Evolutionary conservation across 1,140 invertebrate genomes (phyloP).

Genomic region (Drosophila hydei): DNA sequence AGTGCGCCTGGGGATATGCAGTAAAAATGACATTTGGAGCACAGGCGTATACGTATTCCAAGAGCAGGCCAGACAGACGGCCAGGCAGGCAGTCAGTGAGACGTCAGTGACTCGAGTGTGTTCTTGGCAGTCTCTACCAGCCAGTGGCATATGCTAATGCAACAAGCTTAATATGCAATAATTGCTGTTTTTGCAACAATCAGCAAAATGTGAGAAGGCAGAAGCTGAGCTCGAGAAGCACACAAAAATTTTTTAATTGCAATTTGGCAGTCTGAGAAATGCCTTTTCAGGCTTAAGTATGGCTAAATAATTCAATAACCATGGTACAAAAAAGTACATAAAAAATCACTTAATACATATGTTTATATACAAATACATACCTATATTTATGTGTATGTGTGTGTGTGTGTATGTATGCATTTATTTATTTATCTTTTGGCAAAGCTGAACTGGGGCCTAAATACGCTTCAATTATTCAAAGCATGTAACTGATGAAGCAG

Average conservation of each 20-base stretch:
- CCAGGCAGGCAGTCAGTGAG: slow-evolving; percentile 10
- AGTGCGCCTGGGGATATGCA: slow-evolving; percentile 76
- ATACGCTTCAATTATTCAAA: slow-evolving; percentile 83
- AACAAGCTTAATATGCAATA: slow-evolving; percentile 59
- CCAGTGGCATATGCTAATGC: slow-evolving; percentile 54
- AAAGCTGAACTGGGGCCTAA: slow-evolving; percentile 44
- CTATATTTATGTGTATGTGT: background rate
- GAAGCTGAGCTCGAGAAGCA: background rate
- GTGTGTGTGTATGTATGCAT: background rate
- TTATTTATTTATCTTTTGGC: background rate
- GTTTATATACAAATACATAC: background rate
- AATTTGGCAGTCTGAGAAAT: slow-evolving; percentile 10
- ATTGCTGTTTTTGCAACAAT: slow-evolving; percentile 61
- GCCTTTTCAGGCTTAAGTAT: slow-evolving; percentile 30
- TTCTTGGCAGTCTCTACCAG: background rate
- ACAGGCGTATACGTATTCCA: slow-evolving; percentile 45
- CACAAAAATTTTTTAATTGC: slow-evolving; percentile 3
- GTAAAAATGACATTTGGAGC: slow-evolving; percentile 63
- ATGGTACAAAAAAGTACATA: slow-evolving; percentile 10
- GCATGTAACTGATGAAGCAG: slow-evolving; percentile 83
- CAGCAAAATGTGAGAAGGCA: slow-evolving; percentile 16
- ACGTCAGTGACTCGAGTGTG: too few relatives aligned
- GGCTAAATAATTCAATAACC: slow-evolving; percentile 69
- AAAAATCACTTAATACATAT: background rate
- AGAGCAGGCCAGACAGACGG: slow-evolving; percentile 34